Conservation (phyloP, 2,888 invertebrate species). For the Peribatodes rhomboidaria region DNA sequence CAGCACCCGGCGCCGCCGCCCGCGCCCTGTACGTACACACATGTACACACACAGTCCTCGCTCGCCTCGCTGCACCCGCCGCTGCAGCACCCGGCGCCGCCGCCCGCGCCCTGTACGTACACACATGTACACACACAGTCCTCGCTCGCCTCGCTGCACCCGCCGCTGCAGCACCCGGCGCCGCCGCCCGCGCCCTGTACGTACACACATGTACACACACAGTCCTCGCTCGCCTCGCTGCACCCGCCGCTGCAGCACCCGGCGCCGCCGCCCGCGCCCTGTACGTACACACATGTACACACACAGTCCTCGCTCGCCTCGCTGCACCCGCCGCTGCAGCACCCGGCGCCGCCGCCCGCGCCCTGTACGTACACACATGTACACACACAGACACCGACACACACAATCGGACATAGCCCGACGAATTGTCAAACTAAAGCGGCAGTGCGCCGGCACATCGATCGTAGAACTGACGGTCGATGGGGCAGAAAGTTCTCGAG, state of each 20-base stretch:
- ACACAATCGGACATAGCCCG: background rate
- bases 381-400: constrained; percentile 28
- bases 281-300: background rate
- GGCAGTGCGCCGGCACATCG: too few species aligned
- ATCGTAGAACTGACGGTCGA: too few species aligned
- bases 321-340: constrained; percentile 57
- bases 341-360: constrained; percentile 58
- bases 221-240: too few species aligned
- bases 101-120: too few species aligned
- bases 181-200: constrained; percentile 62
- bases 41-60: too few species aligned
- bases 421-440: too few species aligned
- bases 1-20: constrained; percentile 49
- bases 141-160: constrained; percentile 69
- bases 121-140: constrained; percentile 52
- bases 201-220: constrained; percentile 28
- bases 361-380: constrained; percentile 48
- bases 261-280: too few species aligned
- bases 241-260: constrained; percentile 24
- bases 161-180: constrained; percentile 53
- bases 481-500: too few species aligned
- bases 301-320: constrained; percentile 72
- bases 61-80: too few species aligned
- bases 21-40: constrained; percentile 36
- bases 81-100: constrained; percentile 37